These are phyloP conservation scores for Tigriopus japonicus DNA, from an alignment of 1,140 invertebrate species.

Conservation along the genomic window DNA sequence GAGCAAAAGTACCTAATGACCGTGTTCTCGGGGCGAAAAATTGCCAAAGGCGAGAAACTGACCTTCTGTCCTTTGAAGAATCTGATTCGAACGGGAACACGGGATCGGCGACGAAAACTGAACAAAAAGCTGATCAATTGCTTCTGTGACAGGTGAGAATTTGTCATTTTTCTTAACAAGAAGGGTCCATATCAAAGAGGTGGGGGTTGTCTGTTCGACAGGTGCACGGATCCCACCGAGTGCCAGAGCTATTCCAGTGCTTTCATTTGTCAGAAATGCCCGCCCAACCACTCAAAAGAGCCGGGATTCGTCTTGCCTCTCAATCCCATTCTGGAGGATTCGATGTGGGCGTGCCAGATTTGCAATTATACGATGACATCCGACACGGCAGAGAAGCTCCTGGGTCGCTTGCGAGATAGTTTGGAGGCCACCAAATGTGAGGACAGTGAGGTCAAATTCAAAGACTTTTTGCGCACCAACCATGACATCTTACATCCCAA, in stretches of 20 bases:
- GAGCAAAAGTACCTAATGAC: not conserved
- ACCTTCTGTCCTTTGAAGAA: not conserved
- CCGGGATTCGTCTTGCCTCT: not conserved
- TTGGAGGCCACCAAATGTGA: not conserved
- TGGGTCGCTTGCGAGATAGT: not conserved
- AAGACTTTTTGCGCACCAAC: not conserved
- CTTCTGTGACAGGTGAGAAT: slow-evolving; percentile 2
- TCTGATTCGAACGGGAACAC: not conserved
- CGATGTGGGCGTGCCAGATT: not conserved
- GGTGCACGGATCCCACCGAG: slow-evolving; percentile 4
- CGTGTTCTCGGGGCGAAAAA: not conserved
- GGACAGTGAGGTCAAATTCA: not conserved
- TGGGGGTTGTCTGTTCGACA: not conserved
- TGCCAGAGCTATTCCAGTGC: not conserved
- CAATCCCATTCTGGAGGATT: not conserved
- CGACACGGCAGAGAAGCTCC: not conserved
- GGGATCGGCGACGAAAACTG: not conserved
- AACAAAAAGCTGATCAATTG: not conserved
- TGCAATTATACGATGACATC: not conserved
- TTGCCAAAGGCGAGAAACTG: not conserved
- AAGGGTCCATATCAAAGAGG: no score
- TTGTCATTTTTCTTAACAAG: no score
- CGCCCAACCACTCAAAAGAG: not conserved
- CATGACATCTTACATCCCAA: not conserved
- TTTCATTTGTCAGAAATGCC: not conserved